Conservation (phyloP, 2,888 invertebrate genomes). For the Linnaemya tessellans region DNA sequence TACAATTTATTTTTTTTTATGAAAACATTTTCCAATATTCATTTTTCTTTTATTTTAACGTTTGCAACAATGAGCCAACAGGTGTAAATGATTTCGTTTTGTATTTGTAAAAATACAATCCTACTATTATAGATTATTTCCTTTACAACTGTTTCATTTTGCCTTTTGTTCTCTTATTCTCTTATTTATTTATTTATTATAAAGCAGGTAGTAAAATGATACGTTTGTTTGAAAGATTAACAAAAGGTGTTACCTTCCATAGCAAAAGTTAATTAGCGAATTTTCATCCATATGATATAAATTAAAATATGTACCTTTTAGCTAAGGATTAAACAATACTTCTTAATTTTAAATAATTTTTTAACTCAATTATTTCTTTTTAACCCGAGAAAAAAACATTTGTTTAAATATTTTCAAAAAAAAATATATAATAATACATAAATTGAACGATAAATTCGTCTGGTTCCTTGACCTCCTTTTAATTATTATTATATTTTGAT, state of each 20-base stretch:
- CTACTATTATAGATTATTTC: constrained; percentile 40
- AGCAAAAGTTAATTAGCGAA: constrained; percentile 62
- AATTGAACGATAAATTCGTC: too few species aligned
- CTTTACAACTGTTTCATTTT: constrained; percentile 29
- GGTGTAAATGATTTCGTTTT: constrained; percentile 38
- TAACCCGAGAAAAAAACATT: neutral
- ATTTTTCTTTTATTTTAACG: neutral
- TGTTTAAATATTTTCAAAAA: neutral
- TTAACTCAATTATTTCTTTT: constrained; percentile 26
- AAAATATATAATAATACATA: too few species aligned
- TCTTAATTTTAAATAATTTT: constrained; percentile 5
- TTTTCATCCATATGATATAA: constrained; percentile 20
- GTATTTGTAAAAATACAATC: constrained; percentile 19
- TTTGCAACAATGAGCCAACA: constrained; percentile 34
- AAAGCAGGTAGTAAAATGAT: constrained; percentile 58
- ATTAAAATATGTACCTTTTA: neutral
- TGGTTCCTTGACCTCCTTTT: too few species aligned
- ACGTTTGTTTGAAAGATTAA: constrained; percentile 16
- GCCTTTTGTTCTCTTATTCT: constrained; percentile 30
- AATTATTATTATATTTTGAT: too few species aligned
- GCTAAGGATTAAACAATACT: constrained; percentile 1
- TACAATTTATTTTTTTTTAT: neutral
- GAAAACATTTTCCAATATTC: constrained; percentile 12
- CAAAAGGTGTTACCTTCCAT: constrained; percentile 49
- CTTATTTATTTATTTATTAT: constrained; percentile 4